Evolutionary conservation across 2,797 vertebrate species (phyloP).

Genomic region (Arvicola amphibius): DNA sequence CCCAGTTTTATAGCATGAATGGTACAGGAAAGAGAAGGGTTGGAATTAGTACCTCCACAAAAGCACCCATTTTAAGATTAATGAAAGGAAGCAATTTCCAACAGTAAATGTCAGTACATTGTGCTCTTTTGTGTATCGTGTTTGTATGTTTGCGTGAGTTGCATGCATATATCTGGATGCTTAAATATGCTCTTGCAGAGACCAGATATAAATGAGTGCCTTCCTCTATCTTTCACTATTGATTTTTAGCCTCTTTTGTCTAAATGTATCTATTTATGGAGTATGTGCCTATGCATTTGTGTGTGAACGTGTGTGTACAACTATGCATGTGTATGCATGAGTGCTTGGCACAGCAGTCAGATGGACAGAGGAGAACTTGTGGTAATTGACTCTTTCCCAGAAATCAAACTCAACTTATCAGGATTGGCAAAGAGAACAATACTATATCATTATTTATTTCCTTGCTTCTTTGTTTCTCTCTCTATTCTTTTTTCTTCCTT

Average conservation of each 20-base stretch:
- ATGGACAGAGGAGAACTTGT: not conserved
- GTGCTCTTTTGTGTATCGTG: not conserved
- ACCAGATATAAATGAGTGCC: not conserved
- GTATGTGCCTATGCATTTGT: not conserved
- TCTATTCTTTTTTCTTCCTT: not conserved
- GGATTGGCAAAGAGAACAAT: not conserved
- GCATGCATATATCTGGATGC: not conserved
- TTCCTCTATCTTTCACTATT: not conserved
- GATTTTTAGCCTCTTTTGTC: not conserved
- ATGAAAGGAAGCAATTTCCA: not conserved
- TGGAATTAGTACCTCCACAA: not conserved
- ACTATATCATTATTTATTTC: not conserved
- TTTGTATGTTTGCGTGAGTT: not conserved
- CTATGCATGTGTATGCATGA: not conserved
- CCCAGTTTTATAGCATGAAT: not conserved
- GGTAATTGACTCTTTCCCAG: not conserved
- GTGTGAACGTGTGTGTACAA: too few relatives aligned
- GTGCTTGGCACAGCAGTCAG: not conserved
- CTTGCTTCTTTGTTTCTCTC: not conserved
- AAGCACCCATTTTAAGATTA: not conserved
- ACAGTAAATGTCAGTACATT: not conserved
- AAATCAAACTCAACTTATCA: not conserved
- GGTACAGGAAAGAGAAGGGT: not conserved
- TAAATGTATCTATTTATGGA: not conserved
- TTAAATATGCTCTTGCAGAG: not conserved